These are phyloP conservation scores for Lasiurus borealis DNA, from an alignment of 2,113 vertebrate genomes.

Conservation along the genomic window DNA sequence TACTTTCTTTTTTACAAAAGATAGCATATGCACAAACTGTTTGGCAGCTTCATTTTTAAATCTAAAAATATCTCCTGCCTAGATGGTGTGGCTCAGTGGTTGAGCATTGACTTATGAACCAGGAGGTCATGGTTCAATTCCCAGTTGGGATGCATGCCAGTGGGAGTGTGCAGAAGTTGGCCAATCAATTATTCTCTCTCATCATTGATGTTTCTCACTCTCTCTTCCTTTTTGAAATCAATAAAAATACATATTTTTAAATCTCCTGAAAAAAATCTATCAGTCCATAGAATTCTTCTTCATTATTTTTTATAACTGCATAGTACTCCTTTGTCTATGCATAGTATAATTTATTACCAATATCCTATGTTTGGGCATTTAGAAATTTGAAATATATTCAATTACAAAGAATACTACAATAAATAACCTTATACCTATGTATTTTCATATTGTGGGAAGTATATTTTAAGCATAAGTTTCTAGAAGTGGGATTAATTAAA, in stretches of 20 bases:
- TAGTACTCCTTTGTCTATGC: background rate
- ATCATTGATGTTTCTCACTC: background rate
- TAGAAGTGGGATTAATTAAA: background rate
- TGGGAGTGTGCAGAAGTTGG: no score
- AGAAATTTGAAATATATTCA: background rate
- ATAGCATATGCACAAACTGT: background rate
- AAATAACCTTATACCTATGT: background rate
- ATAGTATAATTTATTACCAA: background rate
- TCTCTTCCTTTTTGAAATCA: background rate
- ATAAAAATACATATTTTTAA: background rate
- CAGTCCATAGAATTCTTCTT: background rate
- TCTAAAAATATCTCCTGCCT: constrained; percentile 11
- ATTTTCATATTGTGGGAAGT: background rate
- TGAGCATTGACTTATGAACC: no score
- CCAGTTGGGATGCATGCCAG: no score
- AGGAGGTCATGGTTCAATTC: no score
- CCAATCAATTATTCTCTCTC: no score
- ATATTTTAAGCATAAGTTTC: background rate
- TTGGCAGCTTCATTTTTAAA: background rate
- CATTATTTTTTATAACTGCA: background rate
- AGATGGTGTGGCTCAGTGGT: no score
- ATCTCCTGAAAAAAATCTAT: background rate
- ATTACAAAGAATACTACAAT: background rate
- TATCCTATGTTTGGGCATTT: background rate
- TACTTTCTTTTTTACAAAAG: background rate